Conservation (phyloP, 2,888 invertebrate genomes). For the Nomada ferruginata region DNA sequence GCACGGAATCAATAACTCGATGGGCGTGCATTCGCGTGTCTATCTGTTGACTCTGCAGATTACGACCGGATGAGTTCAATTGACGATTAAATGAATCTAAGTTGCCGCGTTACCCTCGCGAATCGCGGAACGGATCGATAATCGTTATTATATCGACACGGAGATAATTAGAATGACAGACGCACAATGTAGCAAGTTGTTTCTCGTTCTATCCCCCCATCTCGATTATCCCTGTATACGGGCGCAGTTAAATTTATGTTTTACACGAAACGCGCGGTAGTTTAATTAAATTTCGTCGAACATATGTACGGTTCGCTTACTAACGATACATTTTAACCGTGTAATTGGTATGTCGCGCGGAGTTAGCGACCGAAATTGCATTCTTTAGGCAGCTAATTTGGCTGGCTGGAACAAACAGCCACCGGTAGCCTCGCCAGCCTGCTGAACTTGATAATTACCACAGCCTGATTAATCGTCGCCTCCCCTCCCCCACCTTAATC, state of each 20-base stretch:
- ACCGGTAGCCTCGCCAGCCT: conserved; percentile 21
- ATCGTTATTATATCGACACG: conserved; percentile 5
- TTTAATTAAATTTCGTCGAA: conserved; percentile 48
- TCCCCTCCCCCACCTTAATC: conserved; percentile 50
- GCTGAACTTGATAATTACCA: conserved; percentile 65
- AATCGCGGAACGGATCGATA: background rate
- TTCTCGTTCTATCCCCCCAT: no score
- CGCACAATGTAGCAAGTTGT: background rate
- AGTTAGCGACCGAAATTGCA: conserved; percentile 52
- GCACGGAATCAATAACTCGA: background rate
- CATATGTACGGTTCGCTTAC: conserved; percentile 6
- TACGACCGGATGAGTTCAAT: background rate
- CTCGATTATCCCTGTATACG: background rate
- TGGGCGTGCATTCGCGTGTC: no score
- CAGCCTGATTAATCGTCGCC: conserved; percentile 66
- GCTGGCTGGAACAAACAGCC: conserved; percentile 38
- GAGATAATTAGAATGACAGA: background rate
- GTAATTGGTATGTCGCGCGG: conserved; percentile 48
- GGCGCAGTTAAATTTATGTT: background rate
- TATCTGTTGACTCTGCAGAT: no score
- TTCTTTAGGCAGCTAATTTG: conserved; percentile 62
- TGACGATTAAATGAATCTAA: background rate
- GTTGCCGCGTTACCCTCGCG: no score
- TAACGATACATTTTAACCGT: conserved; percentile 41
- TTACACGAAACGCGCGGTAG: background rate